A percentile compares a stretch with the other conserved stretches of the same genome.
Conservation (phyloP, 37 sponge, comb jelly and placozoan species). For the Lycopodina hypogea region DNA sequence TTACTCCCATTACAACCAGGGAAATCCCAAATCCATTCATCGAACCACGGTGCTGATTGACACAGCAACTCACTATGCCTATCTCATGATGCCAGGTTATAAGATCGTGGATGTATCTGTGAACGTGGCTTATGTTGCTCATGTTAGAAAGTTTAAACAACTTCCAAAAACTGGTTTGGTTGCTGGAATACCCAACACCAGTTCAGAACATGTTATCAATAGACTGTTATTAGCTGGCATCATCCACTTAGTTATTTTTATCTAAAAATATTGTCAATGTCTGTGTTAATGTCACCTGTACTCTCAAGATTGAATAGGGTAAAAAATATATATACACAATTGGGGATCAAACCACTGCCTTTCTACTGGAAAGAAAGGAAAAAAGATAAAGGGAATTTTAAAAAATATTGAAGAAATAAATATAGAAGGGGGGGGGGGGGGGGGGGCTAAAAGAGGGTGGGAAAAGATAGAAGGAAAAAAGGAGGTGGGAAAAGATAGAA, state of each 20-base stretch:
- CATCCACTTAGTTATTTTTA: neutral
- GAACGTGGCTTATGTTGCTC: slow-evolving; percentile 6
- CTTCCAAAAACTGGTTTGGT: neutral
- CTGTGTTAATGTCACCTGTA: no score
- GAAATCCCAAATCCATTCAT: slow-evolving; percentile 18
- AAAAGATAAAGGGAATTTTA: no score
- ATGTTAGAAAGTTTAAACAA: neutral
- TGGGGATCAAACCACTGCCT: no score
- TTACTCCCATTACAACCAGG: slow-evolving; percentile 4
- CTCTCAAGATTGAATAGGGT: no score
- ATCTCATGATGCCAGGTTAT: slow-evolving; percentile 12
- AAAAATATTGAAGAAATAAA: no score
- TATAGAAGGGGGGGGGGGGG: no score
- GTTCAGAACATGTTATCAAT: neutral
- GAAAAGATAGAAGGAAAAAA: no score
- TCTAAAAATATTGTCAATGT: no score
- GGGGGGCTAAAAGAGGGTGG: no score
- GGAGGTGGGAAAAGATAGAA: no score
- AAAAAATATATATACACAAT: no score
- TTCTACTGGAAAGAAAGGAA: no score
- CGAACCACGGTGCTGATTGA: slow-evolving; percentile 7
- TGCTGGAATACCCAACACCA: neutral
- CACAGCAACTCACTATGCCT: slow-evolving; percentile 13
- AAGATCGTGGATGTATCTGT: neutral
- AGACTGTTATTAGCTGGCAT: neutral